A percentile compares a stretch with the other conserved stretches of the same genome.
These are phyloP conservation scores for Eledona agricola DNA, from an alignment of 2,888 invertebrate species.

Conservation along the genomic window DNA sequence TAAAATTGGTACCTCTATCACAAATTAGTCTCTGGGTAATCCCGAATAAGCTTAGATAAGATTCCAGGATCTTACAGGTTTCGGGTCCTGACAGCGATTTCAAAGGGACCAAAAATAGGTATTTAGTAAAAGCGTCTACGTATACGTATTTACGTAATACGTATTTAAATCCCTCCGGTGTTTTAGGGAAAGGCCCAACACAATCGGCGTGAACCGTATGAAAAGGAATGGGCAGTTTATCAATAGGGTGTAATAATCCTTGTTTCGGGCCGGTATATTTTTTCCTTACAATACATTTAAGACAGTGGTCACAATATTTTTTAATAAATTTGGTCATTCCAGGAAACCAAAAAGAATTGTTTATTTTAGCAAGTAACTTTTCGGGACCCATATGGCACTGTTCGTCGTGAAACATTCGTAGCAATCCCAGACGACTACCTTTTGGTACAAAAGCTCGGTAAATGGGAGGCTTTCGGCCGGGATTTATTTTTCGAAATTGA, in stretches of 20 bases:
- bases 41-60: conserved; percentile 28
- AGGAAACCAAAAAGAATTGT: conserved; percentile 36
- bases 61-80: conserved; percentile 7
- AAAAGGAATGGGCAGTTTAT: conserved; percentile 2
- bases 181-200: conserved; percentile 22
- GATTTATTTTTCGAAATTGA: conserved; percentile 27
- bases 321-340: conserved; percentile 26
- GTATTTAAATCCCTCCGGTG: conserved; percentile 18
- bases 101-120: conserved; percentile 33
- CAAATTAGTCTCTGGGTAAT: conserved; percentile 18
- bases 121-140: conserved; percentile 38
- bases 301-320: conserved; percentile 28
- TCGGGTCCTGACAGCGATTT: conserved; percentile 29
- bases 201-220: conserved; percentile 33
- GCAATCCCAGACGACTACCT: conserved; percentile 34
- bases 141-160: too few species aligned
- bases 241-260: conserved; percentile 9
- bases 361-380: conserved; percentile 25
- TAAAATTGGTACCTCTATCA: conserved; percentile 38
- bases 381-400: conserved; percentile 35
- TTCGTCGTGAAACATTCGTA: conserved; percentile 38
- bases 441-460: conserved; percentile 34
- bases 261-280: conserved; percentile 4
- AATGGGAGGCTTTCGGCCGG: conserved; percentile 22
- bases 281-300: conserved; percentile 5